Conservation (phyloP, 2,888 invertebrate species). For the Agrenia bidenticulata region DNA sequence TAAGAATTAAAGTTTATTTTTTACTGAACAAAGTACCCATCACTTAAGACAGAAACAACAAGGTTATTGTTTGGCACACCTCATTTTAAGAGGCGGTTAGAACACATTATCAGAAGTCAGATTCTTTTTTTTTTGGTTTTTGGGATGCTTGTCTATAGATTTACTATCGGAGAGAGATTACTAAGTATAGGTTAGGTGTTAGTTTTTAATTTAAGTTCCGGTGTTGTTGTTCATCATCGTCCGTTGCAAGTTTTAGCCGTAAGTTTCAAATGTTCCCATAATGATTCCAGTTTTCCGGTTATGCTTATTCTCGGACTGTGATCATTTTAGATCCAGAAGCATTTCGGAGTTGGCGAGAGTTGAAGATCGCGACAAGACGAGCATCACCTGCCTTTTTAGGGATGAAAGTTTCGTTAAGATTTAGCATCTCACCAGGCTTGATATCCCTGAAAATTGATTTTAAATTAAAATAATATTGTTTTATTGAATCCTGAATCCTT, state of each 20-base stretch:
- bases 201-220: not conserved
- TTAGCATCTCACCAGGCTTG: conserved; percentile 65
- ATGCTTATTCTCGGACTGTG: conserved; percentile 33
- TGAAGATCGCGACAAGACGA: conserved; percentile 68
- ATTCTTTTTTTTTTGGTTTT: conserved; percentile 2
- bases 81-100: too few species aligned
- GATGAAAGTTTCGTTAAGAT: conserved; percentile 64
- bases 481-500: conserved; percentile 5
- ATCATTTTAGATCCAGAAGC: conserved; percentile 61
- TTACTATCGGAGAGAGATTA: not conserved
- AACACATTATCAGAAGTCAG: not conserved
- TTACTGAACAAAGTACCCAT: too few species aligned
- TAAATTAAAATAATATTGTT: conserved; percentile 8
- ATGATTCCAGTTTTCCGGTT: not conserved
- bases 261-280: not conserved
- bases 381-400: conserved; percentile 64
- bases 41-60: too few species aligned
- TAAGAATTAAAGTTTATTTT: too few species aligned
- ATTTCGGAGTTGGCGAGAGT: conserved; percentile 67
- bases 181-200: not conserved
- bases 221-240: not conserved
- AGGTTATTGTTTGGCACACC: too few species aligned
- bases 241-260: not conserved
- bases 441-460: conserved; percentile 63
- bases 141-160: conserved; percentile 1